A percentile compares a stretch with the other conserved stretches of the same genome.
Conservation (phyloP, 2,888 invertebrate species). For the Iphiclides podalirius region DNA sequence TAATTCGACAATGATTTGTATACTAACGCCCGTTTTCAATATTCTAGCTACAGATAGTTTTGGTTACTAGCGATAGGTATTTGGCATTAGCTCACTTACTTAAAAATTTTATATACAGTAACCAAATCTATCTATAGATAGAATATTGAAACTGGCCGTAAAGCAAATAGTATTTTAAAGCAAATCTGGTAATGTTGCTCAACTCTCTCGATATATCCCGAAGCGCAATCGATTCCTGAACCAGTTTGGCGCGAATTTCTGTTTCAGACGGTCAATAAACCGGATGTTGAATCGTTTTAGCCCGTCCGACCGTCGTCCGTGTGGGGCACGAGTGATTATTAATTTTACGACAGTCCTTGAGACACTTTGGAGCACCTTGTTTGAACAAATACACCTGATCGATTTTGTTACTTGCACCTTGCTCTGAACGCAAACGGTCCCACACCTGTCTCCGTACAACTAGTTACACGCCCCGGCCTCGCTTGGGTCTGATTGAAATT, state of each 20-base stretch:
- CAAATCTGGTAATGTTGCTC: too few relatives aligned
- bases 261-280: slow-evolving; percentile 11
- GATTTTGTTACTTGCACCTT: slow-evolving; percentile 68
- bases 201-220: too few relatives aligned
- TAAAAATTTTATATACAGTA: too few relatives aligned
- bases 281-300: slow-evolving; percentile 24
- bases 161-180: too few relatives aligned
- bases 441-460: slow-evolving; percentile 47
- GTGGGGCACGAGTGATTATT: slow-evolving; percentile 41
- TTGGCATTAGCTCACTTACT: too few relatives aligned
- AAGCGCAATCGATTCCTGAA: too few relatives aligned
- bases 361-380: slow-evolving; percentile 64
- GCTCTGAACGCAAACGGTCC: slow-evolving; percentile 50
- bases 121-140: too few relatives aligned
- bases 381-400: slow-evolving; percentile 77
- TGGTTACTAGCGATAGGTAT: too few relatives aligned
- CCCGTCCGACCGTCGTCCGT: slow-evolving; percentile 3
- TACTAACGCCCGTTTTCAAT: too few relatives aligned
- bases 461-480: not conserved
- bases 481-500: not conserved
- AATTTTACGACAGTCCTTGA: slow-evolving; percentile 54
- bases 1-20: too few relatives aligned
- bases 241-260: not conserved
- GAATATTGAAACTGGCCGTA: too few relatives aligned
- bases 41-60: too few relatives aligned